Evolutionary conservation across 1,140 invertebrate species (phyloP).

Genomic region (fruit fly (Drosophila melanogaster)): Release_6_plus_ISO1_MT NC_004354.4:19374501-19375000

Average conservation of each 20-base stretch:
- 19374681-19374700: conserved; percentile 4
- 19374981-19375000: no score
- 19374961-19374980: no score
- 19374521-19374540: conserved; percentile 31
- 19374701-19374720: conserved; percentile 29
- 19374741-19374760: conserved; percentile 8
- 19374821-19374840: no score
- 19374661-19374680: background rate
- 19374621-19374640: conserved; percentile 29
- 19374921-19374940: no score
- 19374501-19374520: conserved; percentile 57
- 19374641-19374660: background rate
- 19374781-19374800: background rate
- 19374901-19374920: no score
- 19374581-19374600: conserved; percentile 20
- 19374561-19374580: background rate
- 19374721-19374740: conserved; percentile 24
- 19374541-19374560: conserved; percentile 3
- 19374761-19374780: conserved; percentile 1
- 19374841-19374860: no score
- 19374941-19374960: no score
- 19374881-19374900: no score
- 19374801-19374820: background rate
- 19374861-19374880: no score
- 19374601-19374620: conserved; percentile 12